Conservation (phyloP, 2,888 invertebrate species). For the Uloborus plumipes region DNA sequence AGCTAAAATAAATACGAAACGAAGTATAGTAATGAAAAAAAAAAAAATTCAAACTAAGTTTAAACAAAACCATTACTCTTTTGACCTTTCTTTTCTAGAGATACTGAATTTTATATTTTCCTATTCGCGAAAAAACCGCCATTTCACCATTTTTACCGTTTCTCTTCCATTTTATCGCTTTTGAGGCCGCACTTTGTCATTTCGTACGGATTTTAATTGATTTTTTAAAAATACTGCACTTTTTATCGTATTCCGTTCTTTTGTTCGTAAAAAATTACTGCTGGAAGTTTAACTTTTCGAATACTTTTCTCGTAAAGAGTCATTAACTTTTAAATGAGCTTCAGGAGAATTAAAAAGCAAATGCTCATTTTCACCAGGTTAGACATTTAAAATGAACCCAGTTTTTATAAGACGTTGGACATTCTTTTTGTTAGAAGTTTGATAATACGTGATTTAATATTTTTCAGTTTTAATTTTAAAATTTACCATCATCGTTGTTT, state of each 20-base stretch:
- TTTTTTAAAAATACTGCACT: constrained; percentile 31
- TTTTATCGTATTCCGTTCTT: constrained; percentile 38
- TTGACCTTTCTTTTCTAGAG: background rate
- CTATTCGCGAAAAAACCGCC: background rate
- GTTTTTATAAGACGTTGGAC: no score
- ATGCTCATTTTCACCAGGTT: constrained; percentile 11
- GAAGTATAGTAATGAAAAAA: no score
- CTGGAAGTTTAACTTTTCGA: background rate
- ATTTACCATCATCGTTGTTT: no score
- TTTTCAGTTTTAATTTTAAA: no score
- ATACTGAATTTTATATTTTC: constrained; percentile 2
- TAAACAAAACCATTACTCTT: background rate
- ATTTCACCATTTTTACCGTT: background rate
- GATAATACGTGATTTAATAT: no score
- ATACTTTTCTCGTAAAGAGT: constrained; percentile 29
- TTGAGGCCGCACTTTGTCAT: constrained; percentile 39
- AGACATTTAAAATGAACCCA: no score
- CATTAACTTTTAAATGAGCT: constrained; percentile 60
- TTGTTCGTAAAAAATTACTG: constrained; percentile 19
- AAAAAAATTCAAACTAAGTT: background rate
- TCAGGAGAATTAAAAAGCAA: constrained; percentile 46
- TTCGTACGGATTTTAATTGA: constrained; percentile 59
- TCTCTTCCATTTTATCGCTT: constrained; percentile 26
- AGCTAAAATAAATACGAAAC: no score
- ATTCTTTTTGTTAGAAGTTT: no score